Evolutionary conservation across 2,113 vertebrate species (phyloP).

Genomic region (Embiotoca jacksoni): DNA sequence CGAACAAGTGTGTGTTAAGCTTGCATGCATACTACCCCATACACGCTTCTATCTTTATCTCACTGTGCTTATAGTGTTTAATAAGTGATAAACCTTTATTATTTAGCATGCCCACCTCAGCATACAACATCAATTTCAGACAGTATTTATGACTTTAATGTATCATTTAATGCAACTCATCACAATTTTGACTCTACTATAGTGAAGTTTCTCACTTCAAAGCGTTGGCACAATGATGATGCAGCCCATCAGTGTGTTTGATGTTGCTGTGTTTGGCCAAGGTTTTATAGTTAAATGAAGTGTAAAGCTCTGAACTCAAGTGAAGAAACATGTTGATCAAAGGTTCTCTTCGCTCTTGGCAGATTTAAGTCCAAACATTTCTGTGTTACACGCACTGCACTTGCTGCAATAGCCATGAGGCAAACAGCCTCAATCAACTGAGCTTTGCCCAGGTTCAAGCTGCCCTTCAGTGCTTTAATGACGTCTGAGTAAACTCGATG

Average conservation of each 20-base stretch:
- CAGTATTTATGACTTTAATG: not conserved
- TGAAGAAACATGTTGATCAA: conserved; percentile 37
- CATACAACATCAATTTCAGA: not conserved
- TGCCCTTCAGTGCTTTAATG: not conserved
- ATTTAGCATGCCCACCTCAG: not conserved
- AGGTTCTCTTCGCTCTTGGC: conserved; percentile 17
- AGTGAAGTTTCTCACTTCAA: conserved; percentile 12
- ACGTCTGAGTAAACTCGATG: not conserved
- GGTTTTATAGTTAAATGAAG: conserved; percentile 9
- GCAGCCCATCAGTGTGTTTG: conserved; percentile 7
- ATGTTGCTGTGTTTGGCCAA: conserved; percentile 11
- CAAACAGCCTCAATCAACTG: conserved; percentile 17
- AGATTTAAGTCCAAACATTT: not conserved
- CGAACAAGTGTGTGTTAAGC: conserved; percentile 21
- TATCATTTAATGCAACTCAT: not conserved
- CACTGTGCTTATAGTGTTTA: not conserved
- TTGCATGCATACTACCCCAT: conserved; percentile 3
- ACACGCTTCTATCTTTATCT: not conserved
- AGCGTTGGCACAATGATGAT: not conserved
- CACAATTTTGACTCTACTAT: not conserved
- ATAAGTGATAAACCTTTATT: not conserved
- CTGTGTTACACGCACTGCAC: not conserved
- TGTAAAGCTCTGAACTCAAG: conserved; percentile 4
- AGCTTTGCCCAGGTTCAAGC: not conserved
- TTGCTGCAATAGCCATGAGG: not conserved